phyloP scores from a whole-genome alignment of 2,797 vertebrate species.

The Monodelphis domestica region DNA sequence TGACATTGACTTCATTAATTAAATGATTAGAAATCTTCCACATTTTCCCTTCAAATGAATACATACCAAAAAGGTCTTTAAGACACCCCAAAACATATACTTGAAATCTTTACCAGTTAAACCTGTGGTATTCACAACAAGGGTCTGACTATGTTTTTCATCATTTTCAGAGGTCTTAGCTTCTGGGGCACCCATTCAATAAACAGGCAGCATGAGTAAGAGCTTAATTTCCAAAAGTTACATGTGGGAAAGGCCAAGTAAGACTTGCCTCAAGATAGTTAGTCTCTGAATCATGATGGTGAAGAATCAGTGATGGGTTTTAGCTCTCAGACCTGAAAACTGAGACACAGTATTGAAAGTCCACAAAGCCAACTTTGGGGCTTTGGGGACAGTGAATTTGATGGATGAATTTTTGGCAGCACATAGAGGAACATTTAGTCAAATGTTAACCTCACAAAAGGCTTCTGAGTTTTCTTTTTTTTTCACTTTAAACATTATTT shows the following conservation, averaged over 20 bases:
- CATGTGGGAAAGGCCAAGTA: constrained; percentile 51
- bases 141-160: constrained; percentile 67
- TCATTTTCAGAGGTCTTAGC: constrained; percentile 74
- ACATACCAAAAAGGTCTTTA: constrained; percentile 11
- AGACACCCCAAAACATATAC: constrained; percentile 40
- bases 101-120: constrained; percentile 70
- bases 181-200: constrained; percentile 78
- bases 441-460: background rate
- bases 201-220: constrained; percentile 72
- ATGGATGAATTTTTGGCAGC: background rate
- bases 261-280: constrained; percentile 67
- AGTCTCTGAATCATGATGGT: constrained; percentile 68
- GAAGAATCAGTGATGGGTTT: constrained; percentile 58
- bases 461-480: background rate
- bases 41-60: background rate
- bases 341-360: background rate
- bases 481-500: too few species aligned
- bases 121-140: constrained; percentile 61
- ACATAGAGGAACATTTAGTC: background rate
- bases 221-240: constrained; percentile 68
- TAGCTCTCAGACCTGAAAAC: constrained; percentile 7
- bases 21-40: constrained; percentile 60
- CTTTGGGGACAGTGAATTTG: background rate
- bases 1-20: constrained; percentile 56
- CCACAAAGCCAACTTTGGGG: background rate